These are phyloP conservation scores for Pteruthius melanotis DNA, from an alignment of 2,113 vertebrate species.

Conservation along the genomic window DNA sequence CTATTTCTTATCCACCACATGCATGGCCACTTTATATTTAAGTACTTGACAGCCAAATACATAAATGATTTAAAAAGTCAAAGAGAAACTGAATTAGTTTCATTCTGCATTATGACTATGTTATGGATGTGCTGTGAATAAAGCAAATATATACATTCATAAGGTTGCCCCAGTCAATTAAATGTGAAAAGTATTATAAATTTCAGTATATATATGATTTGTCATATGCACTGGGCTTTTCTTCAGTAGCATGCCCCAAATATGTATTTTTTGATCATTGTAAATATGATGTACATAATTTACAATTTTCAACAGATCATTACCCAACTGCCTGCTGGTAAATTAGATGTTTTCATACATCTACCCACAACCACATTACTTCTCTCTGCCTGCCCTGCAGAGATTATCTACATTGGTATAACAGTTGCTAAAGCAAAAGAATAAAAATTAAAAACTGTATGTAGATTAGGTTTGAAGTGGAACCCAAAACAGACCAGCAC, in stretches of 20 bases:
- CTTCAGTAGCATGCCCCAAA: conserved; percentile 31
- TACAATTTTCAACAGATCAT: conserved; percentile 48
- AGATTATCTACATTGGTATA: background rate
- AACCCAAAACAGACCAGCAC: background rate
- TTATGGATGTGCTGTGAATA: background rate
- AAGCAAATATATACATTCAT: conserved; percentile 33
- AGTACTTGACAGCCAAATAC: conserved; percentile 28
- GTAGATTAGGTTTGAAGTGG: background rate
- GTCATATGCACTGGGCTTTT: conserved; percentile 21
- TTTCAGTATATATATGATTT: conserved; percentile 18
- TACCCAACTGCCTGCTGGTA: conserved; percentile 51
- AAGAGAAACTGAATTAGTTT: conserved; percentile 45
- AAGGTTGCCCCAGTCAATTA: conserved; percentile 38
- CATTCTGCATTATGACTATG: conserved; percentile 3
- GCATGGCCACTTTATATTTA: conserved; percentile 30
- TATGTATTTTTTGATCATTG: no score
- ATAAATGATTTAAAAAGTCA: conserved; percentile 50
- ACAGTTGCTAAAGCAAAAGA: conserved; percentile 31
- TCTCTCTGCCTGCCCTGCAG: conserved; percentile 29
- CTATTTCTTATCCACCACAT: conserved; percentile 28
- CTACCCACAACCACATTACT: conserved; percentile 12
- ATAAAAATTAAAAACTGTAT: background rate
- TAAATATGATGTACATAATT: conserved; percentile 41
- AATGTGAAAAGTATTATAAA: conserved; percentile 41
- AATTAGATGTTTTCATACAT: conserved; percentile 42